A percentile compares a stretch with the other conserved stretches of the same genome.
Conservation (phyloP, 2,113 vertebrate species). For the Erythrocercus mccallii region DNA sequence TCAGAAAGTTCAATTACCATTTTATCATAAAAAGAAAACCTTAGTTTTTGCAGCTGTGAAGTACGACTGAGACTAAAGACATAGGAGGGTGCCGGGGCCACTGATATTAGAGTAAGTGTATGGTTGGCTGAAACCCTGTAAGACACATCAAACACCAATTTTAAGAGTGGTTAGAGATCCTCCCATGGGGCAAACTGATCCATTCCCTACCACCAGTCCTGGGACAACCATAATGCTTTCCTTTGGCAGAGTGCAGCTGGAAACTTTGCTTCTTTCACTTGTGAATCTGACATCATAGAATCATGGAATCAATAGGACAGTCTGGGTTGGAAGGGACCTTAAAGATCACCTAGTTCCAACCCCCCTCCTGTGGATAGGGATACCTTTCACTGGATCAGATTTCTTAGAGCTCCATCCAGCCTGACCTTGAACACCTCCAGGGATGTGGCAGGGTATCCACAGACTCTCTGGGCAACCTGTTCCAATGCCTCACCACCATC, state of each 20-base stretch:
- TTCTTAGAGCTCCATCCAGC: background rate
- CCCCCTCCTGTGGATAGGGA: background rate
- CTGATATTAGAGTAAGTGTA: background rate
- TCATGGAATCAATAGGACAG: background rate
- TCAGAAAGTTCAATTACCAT: background rate
- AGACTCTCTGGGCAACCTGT: background rate
- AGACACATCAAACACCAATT: background rate
- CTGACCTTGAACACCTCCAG: background rate
- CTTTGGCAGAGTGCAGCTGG: background rate
- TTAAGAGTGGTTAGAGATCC: background rate
- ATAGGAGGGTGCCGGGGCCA: background rate
- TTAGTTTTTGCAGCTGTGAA: background rate
- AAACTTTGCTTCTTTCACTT: background rate
- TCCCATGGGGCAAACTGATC: background rate
- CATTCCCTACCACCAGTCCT: accelerated
- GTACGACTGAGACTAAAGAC: background rate
- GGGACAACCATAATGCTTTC: background rate
- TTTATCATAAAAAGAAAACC: background rate
- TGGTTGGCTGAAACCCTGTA: background rate
- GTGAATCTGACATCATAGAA: background rate
- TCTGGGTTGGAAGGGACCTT: background rate
- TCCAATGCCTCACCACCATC: background rate
- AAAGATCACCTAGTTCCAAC: background rate
- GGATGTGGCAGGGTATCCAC: too few species aligned
- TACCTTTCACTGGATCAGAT: background rate